Base-by-base conservation (phyloP, 2,888 invertebrate species). In the Meteorus cinctellus region DNA sequence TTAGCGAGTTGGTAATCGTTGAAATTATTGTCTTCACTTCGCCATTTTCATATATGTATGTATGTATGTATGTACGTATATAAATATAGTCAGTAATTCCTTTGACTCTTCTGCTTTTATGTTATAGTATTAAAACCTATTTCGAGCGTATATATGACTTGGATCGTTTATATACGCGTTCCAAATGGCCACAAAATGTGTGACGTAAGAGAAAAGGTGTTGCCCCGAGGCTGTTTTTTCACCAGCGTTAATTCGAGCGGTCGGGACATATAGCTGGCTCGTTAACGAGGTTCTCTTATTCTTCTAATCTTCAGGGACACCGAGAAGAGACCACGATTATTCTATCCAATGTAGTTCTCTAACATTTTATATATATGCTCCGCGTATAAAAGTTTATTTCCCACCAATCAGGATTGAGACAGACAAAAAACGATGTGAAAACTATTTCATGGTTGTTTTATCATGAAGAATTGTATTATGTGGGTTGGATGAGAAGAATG, bases 1-100 rank as follows among this genome's bases (percentile, higher is more conserved):
- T 86, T 86, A 86, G 83, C 48, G 76, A 81, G 79, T 24, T 74
- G 78, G 85, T 84, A 84, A 86, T 86, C 84, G 83, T 86, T 84
- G 84, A 86, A 87, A 87, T 86, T 85, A 85, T 83, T 82, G 80
- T 77, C 78, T 80, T 75, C 73, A 74, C 79, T 66, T 70, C 71
- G 70, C 55, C 62, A 72, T 72, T 8, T 12, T 41, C 72, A 76
- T 45, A 34, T 31, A 66, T 66, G 16, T 65, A 63, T 19, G 24
- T 63, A 31, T 41, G 59, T 8, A 31, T 45, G 24, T 6, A 45
- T 41, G 29, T 51, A n/a, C 51, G 19, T 27, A 45, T 48, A 48
- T 19, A 19, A 55, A 55, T 55, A 55, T 55, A 55, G 4, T 55
- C 19, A 6, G 19, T 55, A 55, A 55, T 19, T 55, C 55, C 19